Conservation (phyloP, 53 echinoderm and acorn worm species). For the Holothuria scabra region DNA sequence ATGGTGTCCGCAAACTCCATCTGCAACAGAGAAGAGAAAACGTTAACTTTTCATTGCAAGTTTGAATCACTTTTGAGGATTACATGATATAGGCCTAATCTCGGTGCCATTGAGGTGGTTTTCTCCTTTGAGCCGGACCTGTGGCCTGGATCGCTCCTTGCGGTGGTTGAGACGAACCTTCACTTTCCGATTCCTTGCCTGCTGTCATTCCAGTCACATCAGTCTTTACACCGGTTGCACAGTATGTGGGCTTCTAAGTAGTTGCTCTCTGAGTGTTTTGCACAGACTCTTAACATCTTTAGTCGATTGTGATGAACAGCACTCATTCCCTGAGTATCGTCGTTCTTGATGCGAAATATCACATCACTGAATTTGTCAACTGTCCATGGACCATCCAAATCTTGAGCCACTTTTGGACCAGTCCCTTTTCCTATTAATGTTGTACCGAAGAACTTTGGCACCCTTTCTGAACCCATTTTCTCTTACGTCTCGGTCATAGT, state of each 20-base stretch:
- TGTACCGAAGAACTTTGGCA: slow-evolving; percentile 11
- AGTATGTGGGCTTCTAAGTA: not conserved
- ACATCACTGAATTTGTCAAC: slow-evolving; percentile 1
- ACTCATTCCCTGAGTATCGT: not conserved
- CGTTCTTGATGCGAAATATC: slow-evolving; percentile 18
- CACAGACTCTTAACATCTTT: not conserved
- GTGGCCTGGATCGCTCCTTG: too few species aligned
- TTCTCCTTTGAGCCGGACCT: not conserved
- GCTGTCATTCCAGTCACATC: not conserved
- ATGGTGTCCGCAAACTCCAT: slow-evolving; percentile 13
- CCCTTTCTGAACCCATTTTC: not conserved
- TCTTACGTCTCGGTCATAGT: not conserved
- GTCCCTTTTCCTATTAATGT: slow-evolving; percentile 21
- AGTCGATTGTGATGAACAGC: slow-evolving; percentile 17
- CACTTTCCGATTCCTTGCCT: too few species aligned
- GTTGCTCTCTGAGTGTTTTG: not conserved
- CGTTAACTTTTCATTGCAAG: too few species aligned
- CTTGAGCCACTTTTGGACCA: not conserved
- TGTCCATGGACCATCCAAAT: slow-evolving; percentile 23
- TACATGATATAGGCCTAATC: not conserved
- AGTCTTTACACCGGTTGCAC: not conserved
- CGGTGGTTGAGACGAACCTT: too few species aligned
- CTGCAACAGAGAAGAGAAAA: not conserved
- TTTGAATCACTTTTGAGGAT: not conserved
- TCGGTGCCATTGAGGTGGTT: not conserved